phyloP scores from a whole-genome alignment of 1,140 invertebrate genomes.

The Conus ventricosus region DNA sequence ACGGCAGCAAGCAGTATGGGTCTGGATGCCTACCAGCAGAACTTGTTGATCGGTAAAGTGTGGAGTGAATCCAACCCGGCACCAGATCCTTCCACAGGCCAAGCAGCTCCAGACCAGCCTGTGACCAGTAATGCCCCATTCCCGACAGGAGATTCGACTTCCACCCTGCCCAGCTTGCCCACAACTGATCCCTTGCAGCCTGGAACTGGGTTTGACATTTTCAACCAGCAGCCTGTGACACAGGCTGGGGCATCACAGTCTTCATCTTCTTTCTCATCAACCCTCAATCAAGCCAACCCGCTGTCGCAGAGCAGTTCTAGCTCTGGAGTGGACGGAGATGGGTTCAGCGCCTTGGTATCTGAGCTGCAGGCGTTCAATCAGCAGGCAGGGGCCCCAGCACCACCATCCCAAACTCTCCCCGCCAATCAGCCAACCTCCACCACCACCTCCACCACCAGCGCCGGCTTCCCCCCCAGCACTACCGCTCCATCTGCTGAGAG shows the following conservation, averaged over 20 bases:
- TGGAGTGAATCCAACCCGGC: conserved; percentile 8
- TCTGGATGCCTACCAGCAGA: not conserved
- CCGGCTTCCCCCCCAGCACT: not conserved
- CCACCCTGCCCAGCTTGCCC: not conserved
- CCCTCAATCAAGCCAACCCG: not conserved
- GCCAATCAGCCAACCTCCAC: not conserved
- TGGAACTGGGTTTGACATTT: conserved; percentile 4
- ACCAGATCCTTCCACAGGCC: not conserved
- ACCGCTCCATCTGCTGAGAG: not conserved
- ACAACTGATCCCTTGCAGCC: not conserved
- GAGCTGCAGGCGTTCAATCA: conserved; percentile 20
- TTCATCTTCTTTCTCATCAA: not conserved
- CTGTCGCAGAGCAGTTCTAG: not conserved
- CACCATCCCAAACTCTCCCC: not conserved
- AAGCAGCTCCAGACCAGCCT: not conserved
- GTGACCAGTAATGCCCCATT: not conserved
- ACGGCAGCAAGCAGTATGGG: not conserved
- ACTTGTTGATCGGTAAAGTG: conserved; percentile 22
- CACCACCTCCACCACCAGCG: not conserved
- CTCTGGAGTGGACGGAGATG: not conserved
- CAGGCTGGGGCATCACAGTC: not conserved
- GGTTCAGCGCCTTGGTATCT: conserved; percentile 16
- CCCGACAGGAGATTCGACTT: not conserved
- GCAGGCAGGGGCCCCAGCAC: not conserved
- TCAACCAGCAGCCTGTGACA: conserved; percentile 8